Conservation (phyloP, 2,113 vertebrate species). For the Toxotes chatareus region DNA sequence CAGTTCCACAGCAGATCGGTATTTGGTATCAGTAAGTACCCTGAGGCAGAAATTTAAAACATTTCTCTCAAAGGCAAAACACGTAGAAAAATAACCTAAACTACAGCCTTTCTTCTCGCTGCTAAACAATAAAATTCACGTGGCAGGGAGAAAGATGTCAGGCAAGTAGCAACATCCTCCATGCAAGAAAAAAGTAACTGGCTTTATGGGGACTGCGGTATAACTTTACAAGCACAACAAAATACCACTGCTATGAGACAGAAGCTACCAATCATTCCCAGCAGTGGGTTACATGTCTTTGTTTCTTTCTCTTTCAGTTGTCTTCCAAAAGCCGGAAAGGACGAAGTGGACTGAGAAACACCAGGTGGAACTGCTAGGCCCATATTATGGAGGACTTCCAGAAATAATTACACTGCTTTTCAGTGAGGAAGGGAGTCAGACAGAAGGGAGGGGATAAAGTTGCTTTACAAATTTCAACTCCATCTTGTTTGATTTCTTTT, state of each 20-base stretch:
- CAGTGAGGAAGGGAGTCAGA: neutral
- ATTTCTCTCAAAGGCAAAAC: neutral
- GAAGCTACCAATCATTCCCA: neutral
- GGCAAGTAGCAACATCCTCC: neutral
- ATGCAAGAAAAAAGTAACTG: neutral
- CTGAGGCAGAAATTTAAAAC: neutral
- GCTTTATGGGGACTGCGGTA: constrained; percentile 19
- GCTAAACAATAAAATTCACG: neutral
- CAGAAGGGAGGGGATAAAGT: neutral
- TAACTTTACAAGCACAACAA: constrained; percentile 27
- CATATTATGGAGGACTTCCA: neutral
- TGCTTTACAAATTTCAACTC: neutral
- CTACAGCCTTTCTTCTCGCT: neutral
- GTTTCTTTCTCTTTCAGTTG: neutral
- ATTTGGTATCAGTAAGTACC: neutral
- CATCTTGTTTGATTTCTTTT: neutral
- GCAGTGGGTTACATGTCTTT: neutral
- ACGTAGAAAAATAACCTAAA: neutral
- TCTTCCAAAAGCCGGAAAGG: neutral
- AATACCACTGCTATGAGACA: constrained; percentile 16
- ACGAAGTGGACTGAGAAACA: neutral
- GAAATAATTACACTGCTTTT: neutral
- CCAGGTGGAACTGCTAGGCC: neutral
- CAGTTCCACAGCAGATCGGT: neutral
- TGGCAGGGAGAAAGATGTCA: neutral